Conservation (phyloP, 2,797 vertebrate species). For the Adelosebastes latens region DNA sequence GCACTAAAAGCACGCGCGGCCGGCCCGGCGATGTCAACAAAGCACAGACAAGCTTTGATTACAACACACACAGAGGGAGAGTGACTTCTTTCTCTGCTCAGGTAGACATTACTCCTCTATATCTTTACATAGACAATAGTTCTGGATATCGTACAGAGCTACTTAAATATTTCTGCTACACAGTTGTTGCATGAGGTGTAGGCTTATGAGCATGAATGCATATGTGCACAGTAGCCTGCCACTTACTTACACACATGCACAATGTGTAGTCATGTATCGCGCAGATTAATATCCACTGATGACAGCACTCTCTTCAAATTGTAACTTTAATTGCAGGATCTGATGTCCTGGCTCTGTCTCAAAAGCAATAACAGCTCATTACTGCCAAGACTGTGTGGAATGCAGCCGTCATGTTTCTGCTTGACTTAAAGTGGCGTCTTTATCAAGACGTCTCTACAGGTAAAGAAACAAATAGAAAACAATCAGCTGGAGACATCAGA, state of each 20-base stretch:
- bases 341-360: constrained; percentile 34
- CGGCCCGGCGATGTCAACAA: too few relatives aligned
- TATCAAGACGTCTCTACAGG: constrained; percentile 27
- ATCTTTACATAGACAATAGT: too few relatives aligned
- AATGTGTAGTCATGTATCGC: constrained; percentile 8
- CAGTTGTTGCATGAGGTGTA: constrained; percentile 15
- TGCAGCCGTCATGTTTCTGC: constrained; percentile 55
- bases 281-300: constrained; percentile 43
- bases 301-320: constrained; percentile 34
- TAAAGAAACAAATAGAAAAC: constrained; percentile 61
- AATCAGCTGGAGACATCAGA: constrained; percentile 62
- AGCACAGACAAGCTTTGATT: too few relatives aligned
- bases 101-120: too few relatives aligned
- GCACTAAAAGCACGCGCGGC: too few relatives aligned
- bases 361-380: constrained; percentile 49
- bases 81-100: too few relatives aligned
- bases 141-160: background rate
- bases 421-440: constrained; percentile 54
- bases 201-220: background rate
- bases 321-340: constrained; percentile 29
- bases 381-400: constrained; percentile 33
- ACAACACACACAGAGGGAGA: too few relatives aligned
- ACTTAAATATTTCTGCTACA: constrained; percentile 54
- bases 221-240: background rate
- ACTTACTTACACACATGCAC: background rate